Evolutionary conservation across 2,888 invertebrate genomes (phyloP), one percentile per base, ranked within the genome.

Genomic region (Andrena hattorfiana): DNA sequence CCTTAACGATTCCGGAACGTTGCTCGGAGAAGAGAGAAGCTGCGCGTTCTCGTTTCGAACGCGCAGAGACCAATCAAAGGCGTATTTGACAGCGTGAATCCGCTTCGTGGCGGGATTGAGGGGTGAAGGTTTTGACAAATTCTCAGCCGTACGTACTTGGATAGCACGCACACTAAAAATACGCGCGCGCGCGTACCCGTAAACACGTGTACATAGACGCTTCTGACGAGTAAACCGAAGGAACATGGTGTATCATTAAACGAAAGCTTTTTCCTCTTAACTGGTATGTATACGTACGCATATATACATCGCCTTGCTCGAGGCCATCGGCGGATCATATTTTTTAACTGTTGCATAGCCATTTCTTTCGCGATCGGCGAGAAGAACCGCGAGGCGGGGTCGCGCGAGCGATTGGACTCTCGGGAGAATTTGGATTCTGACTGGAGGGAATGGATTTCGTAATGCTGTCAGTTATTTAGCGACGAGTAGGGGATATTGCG

Each of bases 101-200:
- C 10, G 51, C 60, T 16, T 64, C 16, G 54, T 56, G 30, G 54
- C 54, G 30, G 30, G 5, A 70, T 81, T 64, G 85, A 74, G 83
- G 20, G 64, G 64, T 77, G 72, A 76, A 81, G 82, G 83, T 82
- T 87, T 83, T 83, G 84, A 84, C 77, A 28, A 68, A 80, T 80
- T 84, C 72, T 81, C 80, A 72, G 48, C 64, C 64, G 70, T 73
- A 76, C 71, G 74, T 81, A 84, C 77, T 83, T 75, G 67, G 72
- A 81, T 72, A 49, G 77, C 70, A 79, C 78, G 72, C 80, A 77
- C 83, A 85, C 70, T 75, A 48, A 32, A 59, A 28, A 32, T 6
- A 48, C 56, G 56, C 68, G 79, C 51, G 20, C 70, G 54, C 59
- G 60, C 16, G 59, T 69, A 74, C 56, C 73, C 83, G 80, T 72